Percentiles rank a stretch among this genome's conserved stretches.
phyloP scores from a whole-genome alignment of 2,888 invertebrate genomes.

The Eilema caniola region DNA sequence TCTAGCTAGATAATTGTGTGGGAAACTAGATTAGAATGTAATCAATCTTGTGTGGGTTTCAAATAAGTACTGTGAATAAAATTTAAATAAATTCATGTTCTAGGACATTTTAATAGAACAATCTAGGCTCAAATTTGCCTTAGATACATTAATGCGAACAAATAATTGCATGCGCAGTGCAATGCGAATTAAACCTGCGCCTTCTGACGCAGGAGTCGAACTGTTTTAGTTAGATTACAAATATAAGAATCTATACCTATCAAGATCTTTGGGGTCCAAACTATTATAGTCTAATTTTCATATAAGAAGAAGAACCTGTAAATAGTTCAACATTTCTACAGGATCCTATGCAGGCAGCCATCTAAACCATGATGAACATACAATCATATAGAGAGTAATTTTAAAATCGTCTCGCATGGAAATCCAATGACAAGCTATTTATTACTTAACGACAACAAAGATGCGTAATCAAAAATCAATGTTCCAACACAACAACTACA shows the following conservation, averaged over 20 bases:
- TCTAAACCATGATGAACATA: not conserved
- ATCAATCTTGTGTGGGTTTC: not conserved
- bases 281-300: no score
- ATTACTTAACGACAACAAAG: not conserved
- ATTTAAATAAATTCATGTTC: not conserved
- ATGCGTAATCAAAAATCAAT: conserved; percentile 8
- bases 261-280: no score
- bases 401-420: not conserved
- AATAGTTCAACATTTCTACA: not conserved
- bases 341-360: not conserved
- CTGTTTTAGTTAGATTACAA: no score
- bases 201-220: not conserved
- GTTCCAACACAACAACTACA: conserved; percentile 20
- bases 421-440: not conserved
- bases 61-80: not conserved
- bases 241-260: not conserved
- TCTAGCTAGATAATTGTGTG: conserved; percentile 5
- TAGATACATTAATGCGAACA: not conserved
- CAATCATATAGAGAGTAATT: not conserved
- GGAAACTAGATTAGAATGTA: not conserved
- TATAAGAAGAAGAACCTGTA: no score
- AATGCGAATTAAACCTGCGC: not conserved
- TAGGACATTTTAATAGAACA: not conserved
- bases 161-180: not conserved
- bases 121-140: no score